Percentiles rank a stretch among this genome's conserved stretches.
Evolutionary conservation across 2,888 invertebrate genomes (phyloP).

Genomic region (Ennomos fuscantarius): DNA sequence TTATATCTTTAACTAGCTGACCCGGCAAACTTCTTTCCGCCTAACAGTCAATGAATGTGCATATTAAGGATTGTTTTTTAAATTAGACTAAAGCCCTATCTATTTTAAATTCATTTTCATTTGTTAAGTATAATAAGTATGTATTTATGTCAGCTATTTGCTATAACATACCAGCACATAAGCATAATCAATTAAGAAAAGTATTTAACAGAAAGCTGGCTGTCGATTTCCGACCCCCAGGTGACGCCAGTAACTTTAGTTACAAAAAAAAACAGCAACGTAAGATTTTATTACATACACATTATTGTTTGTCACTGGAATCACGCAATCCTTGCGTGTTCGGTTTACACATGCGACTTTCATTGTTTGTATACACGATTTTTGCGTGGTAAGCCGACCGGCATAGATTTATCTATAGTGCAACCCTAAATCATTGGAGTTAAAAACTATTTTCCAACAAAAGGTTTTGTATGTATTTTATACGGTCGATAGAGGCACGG

Average conservation of each 20-base stretch:
- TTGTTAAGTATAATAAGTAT: too few relatives aligned
- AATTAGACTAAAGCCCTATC: too few relatives aligned
- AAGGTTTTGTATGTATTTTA: conserved; percentile 13
- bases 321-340: conserved; percentile 39
- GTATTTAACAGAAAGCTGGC: background rate
- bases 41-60: too few relatives aligned
- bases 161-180: background rate
- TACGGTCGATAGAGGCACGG: conserved; percentile 16
- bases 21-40: too few relatives aligned
- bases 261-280: conserved; percentile 20
- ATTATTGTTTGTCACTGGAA: conserved; percentile 31
- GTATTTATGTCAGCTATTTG: too few relatives aligned
- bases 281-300: conserved; percentile 29
- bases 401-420: conserved; percentile 31
- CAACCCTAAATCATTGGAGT: conserved; percentile 32
- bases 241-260: background rate
- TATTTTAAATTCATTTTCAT: too few relatives aligned
- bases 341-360: conserved; percentile 37
- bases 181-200: background rate
- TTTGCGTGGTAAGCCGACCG: conserved; percentile 37
- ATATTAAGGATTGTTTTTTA: too few relatives aligned
- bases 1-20: too few relatives aligned
- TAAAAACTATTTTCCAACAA: conserved; percentile 36
- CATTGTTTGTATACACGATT: conserved; percentile 38
- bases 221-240: too few relatives aligned